phyloP scores from a whole-genome alignment of 2,113 vertebrate species.

The Corydoras sp. region DNA sequence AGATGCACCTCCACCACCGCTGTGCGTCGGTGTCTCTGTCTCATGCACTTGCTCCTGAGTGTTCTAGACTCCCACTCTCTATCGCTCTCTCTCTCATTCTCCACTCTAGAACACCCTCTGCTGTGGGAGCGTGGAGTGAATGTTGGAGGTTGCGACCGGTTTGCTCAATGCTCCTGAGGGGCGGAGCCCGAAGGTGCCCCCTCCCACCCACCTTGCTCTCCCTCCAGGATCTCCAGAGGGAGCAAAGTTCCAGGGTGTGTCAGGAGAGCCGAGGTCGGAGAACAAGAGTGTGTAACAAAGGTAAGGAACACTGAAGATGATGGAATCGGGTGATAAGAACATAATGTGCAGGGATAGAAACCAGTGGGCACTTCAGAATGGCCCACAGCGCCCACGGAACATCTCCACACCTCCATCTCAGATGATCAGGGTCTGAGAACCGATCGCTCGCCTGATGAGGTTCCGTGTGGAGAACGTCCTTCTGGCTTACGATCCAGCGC shows the following conservation, averaged over 20 bases:
- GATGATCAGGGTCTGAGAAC: too few relatives aligned
- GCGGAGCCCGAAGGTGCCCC: slow-evolving; percentile 35
- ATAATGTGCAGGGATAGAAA: too few relatives aligned
- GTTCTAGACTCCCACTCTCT: slow-evolving; percentile 8
- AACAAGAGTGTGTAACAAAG: too few relatives aligned
- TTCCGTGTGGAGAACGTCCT: too few relatives aligned
- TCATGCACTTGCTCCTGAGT: background rate
- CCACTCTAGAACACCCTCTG: slow-evolving; percentile 14
- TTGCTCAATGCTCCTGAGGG: slow-evolving; percentile 35
- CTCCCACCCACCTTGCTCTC: slow-evolving; percentile 17
- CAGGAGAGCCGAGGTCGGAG: background rate
- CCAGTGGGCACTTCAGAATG: too few relatives aligned
- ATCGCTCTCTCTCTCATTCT: slow-evolving; percentile 8
- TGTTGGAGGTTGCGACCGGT: slow-evolving; percentile 37
- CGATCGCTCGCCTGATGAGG: too few relatives aligned
- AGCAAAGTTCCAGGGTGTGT: slow-evolving; percentile 38
- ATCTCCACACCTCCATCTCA: too few relatives aligned
- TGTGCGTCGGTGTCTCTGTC: background rate
- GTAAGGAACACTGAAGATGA: too few relatives aligned
- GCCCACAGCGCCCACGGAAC: too few relatives aligned
- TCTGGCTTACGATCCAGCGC: too few relatives aligned
- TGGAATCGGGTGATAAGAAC: too few relatives aligned
- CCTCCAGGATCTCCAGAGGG: slow-evolving; percentile 21
- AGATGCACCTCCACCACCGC: background rate
- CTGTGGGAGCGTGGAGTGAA: slow-evolving; percentile 17